Percentiles rank a stretch among this genome's conserved stretches.
These are phyloP conservation scores for Turdus rufiventris DNA, from an alignment of 2,113 vertebrate genomes.

Conservation along the genomic window DNA sequence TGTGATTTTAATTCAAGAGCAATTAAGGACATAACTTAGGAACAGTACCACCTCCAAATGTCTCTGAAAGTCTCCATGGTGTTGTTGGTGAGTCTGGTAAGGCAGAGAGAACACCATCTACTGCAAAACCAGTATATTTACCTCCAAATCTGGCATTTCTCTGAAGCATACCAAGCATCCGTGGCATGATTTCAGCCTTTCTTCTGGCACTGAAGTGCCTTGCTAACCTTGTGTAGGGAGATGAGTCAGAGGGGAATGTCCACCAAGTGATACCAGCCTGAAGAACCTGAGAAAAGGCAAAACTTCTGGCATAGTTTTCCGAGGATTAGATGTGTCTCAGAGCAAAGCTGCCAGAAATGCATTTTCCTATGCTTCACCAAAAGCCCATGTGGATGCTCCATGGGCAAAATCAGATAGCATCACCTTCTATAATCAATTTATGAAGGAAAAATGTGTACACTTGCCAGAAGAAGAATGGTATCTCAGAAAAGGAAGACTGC, in stretches of 20 bases:
- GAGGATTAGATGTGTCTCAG: not conserved
- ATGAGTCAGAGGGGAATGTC: fast-evolving
- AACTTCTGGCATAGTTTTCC: not conserved
- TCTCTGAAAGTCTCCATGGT: not conserved
- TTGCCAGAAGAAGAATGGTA: not conserved
- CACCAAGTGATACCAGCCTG: not conserved
- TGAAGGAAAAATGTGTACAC: not conserved
- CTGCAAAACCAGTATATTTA: not conserved
- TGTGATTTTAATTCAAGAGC: not conserved
- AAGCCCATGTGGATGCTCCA: not conserved
- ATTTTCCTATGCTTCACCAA: not conserved
- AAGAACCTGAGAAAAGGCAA: not conserved
- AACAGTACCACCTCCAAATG: not conserved
- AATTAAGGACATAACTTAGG: not conserved
- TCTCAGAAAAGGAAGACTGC: not conserved
- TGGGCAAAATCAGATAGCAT: not conserved
- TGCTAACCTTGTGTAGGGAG: not conserved
- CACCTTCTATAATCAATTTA: not conserved
- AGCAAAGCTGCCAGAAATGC: not conserved
- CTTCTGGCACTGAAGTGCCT: not conserved
- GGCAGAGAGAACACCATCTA: not conserved
- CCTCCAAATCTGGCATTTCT: not conserved
- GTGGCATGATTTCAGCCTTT: not conserved
- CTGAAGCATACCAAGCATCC: not conserved
- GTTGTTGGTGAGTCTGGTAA: not conserved